These are phyloP conservation scores for Leucania comma DNA, from an alignment of 2,888 invertebrate species.

Conservation along the genomic window DNA sequence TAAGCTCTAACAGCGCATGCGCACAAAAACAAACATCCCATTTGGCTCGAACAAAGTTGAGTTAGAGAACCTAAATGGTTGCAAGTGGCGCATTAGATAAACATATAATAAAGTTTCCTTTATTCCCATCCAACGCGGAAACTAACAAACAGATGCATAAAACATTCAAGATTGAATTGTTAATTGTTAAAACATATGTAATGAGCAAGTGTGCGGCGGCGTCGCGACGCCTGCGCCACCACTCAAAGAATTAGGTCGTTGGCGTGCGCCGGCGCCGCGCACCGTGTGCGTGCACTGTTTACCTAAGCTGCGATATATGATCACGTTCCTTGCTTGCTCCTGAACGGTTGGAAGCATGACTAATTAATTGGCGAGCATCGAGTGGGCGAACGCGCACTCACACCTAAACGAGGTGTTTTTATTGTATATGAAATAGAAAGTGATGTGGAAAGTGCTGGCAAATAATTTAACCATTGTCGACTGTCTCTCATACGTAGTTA, in stretches of 20 bases:
- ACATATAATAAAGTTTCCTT: conserved; percentile 46
- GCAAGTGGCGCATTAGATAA: conserved; percentile 29
- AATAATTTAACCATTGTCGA: conserved; percentile 30
- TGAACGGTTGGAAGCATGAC: conserved; percentile 64
- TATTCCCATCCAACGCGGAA: conserved; percentile 51
- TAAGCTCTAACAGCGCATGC: conserved; percentile 12
- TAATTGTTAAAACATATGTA: conserved; percentile 63
- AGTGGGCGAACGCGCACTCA: conserved; percentile 45
- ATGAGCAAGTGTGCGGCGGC: conserved; percentile 62
- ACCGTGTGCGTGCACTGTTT: conserved; percentile 79
- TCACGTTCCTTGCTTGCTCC: conserved; percentile 61
- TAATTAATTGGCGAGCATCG: conserved; percentile 64
- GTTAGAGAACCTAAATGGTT: conserved; percentile 26
- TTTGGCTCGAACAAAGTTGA: conserved; percentile 33
- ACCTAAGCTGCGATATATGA: conserved; percentile 70
- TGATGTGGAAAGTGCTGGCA: conserved; percentile 49
- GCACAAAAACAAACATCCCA: conserved; percentile 27
- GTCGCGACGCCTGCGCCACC: conserved; percentile 66
- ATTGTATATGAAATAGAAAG: conserved; percentile 58
- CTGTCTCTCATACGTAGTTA: conserved; percentile 10
- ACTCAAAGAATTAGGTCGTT: conserved; percentile 78
- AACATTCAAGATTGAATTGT: conserved; percentile 61
- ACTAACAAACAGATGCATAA: conserved; percentile 60
- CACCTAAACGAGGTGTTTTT: conserved; percentile 41
- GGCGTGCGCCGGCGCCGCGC: conserved; percentile 82